Conservation (phyloP, 1,140 invertebrate genomes). For the Neelides sp. region DNA sequence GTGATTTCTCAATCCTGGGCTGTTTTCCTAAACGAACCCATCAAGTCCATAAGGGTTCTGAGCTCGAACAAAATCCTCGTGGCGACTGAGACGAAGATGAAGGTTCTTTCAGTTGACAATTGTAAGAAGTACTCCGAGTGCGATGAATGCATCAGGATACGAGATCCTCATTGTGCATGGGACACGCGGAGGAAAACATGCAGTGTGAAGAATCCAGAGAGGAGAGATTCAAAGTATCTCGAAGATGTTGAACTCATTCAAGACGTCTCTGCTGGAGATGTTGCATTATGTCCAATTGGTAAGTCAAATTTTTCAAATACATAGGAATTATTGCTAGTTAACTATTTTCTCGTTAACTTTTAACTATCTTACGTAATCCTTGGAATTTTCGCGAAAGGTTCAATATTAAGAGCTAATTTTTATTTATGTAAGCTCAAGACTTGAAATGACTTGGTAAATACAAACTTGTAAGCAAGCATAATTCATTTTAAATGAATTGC, state of each 20-base stretch:
- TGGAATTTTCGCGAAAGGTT: background rate
- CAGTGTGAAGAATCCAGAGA: conserved; percentile 47
- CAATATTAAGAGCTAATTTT: background rate
- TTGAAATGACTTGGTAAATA: no score
- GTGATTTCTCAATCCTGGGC: conserved; percentile 30
- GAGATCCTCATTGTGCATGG: conserved; percentile 98
- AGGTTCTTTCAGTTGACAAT: conserved; percentile 58
- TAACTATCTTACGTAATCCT: background rate
- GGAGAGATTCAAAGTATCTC: no score
- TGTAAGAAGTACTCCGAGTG: conserved; percentile 43
- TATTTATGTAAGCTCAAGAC: background rate
- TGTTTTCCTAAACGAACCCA: conserved; percentile 16
- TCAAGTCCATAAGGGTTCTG: conserved; percentile 35
- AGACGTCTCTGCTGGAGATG: conserved; percentile 61
- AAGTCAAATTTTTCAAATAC: conserved; percentile 6
- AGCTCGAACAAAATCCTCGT: conserved; percentile 69
- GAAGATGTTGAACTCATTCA: conserved; percentile 65
- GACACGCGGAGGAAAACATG: conserved; percentile 60
- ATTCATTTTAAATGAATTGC: no score
- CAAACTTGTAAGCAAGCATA: no score
- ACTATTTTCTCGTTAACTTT: background rate
- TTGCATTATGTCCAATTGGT: conserved; percentile 56
- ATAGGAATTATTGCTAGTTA: background rate
- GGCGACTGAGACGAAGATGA: conserved; percentile 72
- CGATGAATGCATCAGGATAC: conserved; percentile 73